Percentiles rank a stretch among this genome's conserved stretches.
Evolutionary conservation across 2,888 invertebrate species (phyloP).

Genomic region (Eupithecia abbreviata): DNA sequence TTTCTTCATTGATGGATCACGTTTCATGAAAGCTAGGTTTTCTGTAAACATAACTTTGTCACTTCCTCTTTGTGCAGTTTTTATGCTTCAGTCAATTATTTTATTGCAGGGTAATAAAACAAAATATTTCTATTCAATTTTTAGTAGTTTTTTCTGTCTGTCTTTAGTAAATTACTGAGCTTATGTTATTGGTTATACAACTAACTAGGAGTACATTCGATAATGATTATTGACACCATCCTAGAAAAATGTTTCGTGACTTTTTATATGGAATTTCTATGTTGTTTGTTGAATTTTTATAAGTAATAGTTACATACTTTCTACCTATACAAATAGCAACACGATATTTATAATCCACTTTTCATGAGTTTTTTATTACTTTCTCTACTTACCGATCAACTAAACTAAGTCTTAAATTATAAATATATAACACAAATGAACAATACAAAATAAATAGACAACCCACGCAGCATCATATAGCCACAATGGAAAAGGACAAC

Average conservation of each 20-base stretch:
- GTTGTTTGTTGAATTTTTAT: background rate
- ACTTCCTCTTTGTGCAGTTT: constrained; percentile 17
- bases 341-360: no score
- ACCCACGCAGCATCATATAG: no score
- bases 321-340: no score
- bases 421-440: no score
- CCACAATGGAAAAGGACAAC: no score
- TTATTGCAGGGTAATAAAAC: background rate
- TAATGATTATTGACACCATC: background rate
- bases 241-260: background rate
- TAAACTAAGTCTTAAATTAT: no score
- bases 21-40: constrained; percentile 34
- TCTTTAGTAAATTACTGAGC: background rate
- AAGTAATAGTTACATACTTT: no score
- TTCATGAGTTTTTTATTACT: no score
- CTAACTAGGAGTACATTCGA: background rate
- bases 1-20: constrained; percentile 33
- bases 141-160: background rate
- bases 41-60: constrained; percentile 16
- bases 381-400: no score
- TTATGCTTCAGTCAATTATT: background rate
- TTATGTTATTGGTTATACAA: background rate
- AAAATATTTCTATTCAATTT: background rate
- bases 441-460: no score
- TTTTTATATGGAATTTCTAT: no score